Evolutionary conservation across 2,888 invertebrate species (phyloP), one percentile per base, ranked within the genome.

Genomic region (Morinoia aosen): DNA sequence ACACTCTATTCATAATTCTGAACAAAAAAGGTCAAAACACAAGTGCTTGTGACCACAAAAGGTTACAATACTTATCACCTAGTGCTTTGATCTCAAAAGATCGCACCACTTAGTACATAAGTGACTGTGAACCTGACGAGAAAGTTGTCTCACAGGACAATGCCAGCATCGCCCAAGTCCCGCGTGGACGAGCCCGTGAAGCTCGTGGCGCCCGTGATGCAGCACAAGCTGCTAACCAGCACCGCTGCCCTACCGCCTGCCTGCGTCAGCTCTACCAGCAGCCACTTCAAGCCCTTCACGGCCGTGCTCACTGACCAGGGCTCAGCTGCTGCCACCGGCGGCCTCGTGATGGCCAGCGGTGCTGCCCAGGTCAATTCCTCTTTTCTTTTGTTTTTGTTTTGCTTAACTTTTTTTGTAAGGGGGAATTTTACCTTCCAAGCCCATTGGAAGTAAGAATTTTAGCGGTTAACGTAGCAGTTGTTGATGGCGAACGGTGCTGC

Each of bases 81-180:
- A n/a, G n/a, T n/a, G n/a, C n/a, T n/a, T n/a, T n/a, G n/a, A n/a
- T n/a, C n/a, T n/a, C n/a, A n/a, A n/a, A n/a, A n/a, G n/a, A n/a
- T n/a, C n/a, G n/a, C n/a, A n/a, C n/a, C n/a, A n/a, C n/a, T n/a
- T n/a, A n/a, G n/a, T n/a, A n/a, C n/a, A n/a, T n/a, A n/a, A n/a
- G n/a, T n/a, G n/a, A n/a, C n/a, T n/a, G n/a, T n/a, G n/a, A n/a
- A n/a, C n/a, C n/a, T n/a, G n/a, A n/a, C n/a, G n/a, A n/a, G n/a
- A n/a, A n/a, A n/a, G n/a, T n/a, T n/a, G n/a, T n/a, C n/a, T n/a
- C n/a, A n/a, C 95, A 96, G 96, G 91, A 96, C 96, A 25, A 96
- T 96, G 96, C 96, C 96, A 40, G 96, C 96, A 58, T 96, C 96
- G 25, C 96, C 96, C 19, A 96, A 96, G 91, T 96, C 95, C 25